Evolutionary conservation across 2,113 vertebrate species (phyloP), one percentile per base, ranked within the genome.

Genomic region (Gopherus evgoodei): DNA sequence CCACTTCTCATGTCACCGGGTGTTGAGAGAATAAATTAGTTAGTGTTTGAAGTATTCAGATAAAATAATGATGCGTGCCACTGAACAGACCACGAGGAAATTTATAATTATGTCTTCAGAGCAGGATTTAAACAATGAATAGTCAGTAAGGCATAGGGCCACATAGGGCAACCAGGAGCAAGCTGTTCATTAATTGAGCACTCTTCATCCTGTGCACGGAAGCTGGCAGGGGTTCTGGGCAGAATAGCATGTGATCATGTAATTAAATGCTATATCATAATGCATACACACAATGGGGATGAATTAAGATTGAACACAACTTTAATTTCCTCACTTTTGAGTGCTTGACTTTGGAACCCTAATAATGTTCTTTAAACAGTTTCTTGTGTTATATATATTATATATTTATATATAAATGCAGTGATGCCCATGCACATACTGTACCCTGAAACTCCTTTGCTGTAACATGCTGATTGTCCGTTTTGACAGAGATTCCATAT

Each of bases 371-470:
- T 27, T 78, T 78, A 44, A 47, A 27, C 6, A 78, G 72, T 25
- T 76, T 44, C 72, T 27, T 76, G 42, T 44, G 22, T 27, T 25
- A 27, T 49, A 35, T 69, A 42, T 31, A 11, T 38, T 8, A 7
- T 38, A 29, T 69, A 7, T 44, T 5, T 14, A n/a, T 27, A 83
- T 52, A 81, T 47, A 91, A 95, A 29, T 27, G 53, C 19, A 93
- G 53, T 47, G 84, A 81, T 25, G 24, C 1, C 35, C 80, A 96
- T 52, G 49, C 53, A 84, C 17, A 62, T 93, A 97, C 96, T n/a
- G 12, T 98, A 99, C 98, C 98, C 88, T 98, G 97, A 96, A 98
- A 98, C 52, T 99, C 98, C 72, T 97, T 96, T 93, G 98, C 98
- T 96, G 97, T 97, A 57, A 99, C 97, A 0, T 97, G 90, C 81